Evolutionary conservation across 2,797 vertebrate genomes (phyloP), one percentile per base, ranked within the genome.

Genomic region (Anas flavirostris): DNA sequence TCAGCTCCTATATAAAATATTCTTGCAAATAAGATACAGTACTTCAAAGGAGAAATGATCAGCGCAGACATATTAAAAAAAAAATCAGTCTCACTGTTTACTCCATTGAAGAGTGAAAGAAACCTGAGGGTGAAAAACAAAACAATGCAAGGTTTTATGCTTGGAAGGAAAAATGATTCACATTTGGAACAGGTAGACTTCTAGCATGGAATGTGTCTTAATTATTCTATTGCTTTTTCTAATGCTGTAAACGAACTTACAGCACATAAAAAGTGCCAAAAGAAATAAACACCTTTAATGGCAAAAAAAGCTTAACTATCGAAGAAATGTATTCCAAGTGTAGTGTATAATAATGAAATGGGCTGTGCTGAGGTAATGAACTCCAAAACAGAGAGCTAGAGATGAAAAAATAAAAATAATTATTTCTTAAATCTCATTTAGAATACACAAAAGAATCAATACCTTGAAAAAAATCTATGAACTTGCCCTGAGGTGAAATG

Each of bases 401-500:
- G 31, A 12, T 31, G 18, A 43, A 70, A 73, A 68, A 90, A 41
- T 3, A 39, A 44, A 50, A 69, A 88, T 2, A 90, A 90, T 84
- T 90, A 88, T 77, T 73, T 53, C 56, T 89, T 91, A 91, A 90
- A 91, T 86, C 85, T 95, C 25, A 95, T 93, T 93, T 93, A 90
- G 33, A 13, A 68, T 86, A 89, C 76, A 82, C 43, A 81, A 76
- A 95, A 86, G 35, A 89, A 95, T 97, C 91, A 84, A 96, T 96
- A 94, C 8, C 31, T 69, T 76, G 26, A 5, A 74, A 87, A 33
- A 90, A 88, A 95, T 63, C 91, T 80, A 93, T 92, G 82, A 67
- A 72, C 91, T 93, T 94, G 43, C 79, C 95, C 76, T 76, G 83
- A 82, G 83, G 95, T 95, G 81, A 94, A 92, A 94, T 77, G 43